These are phyloP conservation scores for Aleiodes alternator DNA, from an alignment of 2,888 invertebrate genomes.

Conservation along the genomic window DNA sequence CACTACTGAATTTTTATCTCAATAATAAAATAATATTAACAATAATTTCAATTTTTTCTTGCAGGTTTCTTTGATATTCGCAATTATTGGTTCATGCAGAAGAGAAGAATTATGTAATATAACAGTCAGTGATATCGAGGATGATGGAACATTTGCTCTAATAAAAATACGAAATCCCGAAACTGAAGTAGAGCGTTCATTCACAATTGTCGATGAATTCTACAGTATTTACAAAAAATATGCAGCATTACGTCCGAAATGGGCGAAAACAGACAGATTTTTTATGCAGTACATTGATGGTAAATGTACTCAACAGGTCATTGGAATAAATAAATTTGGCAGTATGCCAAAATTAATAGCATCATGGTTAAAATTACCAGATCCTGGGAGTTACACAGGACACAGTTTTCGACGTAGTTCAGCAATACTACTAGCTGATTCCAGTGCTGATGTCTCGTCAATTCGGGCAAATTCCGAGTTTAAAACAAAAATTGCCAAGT, in stretches of 20 bases:
- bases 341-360: slow-evolving; percentile 52
- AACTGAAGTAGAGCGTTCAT: slow-evolving; percentile 33
- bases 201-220: slow-evolving; percentile 39
- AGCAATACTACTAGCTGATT: too few relatives aligned
- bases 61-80: slow-evolving; percentile 44
- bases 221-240: slow-evolving; percentile 43
- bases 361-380: slow-evolving; percentile 40
- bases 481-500: too few relatives aligned
- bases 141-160: slow-evolving; percentile 34
- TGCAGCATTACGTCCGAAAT: slow-evolving; percentile 31
- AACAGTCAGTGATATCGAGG: slow-evolving; percentile 30
- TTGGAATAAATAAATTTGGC: slow-evolving; percentile 55
- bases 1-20: too few relatives aligned
- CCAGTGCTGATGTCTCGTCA: too few relatives aligned
- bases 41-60: not conserved
- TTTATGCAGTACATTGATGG: slow-evolving; percentile 35
- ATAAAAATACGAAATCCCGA: slow-evolving; percentile 45
- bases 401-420: not conserved
- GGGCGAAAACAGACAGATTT: slow-evolving; percentile 21
- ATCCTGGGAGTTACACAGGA: not conserved
- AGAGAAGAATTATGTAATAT: slow-evolving; percentile 41
- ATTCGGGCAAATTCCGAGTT: too few relatives aligned
- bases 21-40: too few relatives aligned
- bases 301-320: slow-evolving; percentile 45
- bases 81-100: slow-evolving; percentile 41